Evolutionary conservation across 2,113 vertebrate genomes (phyloP).

Genomic region (Genyomyrus donnyi): DNA sequence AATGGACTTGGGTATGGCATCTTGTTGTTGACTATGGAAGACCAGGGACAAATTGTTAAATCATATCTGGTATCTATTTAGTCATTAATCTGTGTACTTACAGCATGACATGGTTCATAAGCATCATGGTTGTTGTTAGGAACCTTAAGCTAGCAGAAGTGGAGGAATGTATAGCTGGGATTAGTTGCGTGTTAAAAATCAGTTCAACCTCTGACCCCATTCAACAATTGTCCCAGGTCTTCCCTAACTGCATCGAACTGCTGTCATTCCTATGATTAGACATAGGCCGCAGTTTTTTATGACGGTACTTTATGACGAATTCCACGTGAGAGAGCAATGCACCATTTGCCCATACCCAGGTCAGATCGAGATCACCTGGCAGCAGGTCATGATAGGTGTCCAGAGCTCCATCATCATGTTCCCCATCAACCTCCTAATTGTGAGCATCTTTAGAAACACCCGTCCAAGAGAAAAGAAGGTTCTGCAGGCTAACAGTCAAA

Average conservation of each 20-base stretch:
- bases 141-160: neutral
- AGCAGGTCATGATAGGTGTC: slow-evolving; percentile 86
- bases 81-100: neutral
- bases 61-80: neutral
- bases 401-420: slow-evolving; percentile 94
- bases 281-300: neutral
- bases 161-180: neutral
- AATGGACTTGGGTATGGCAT: slow-evolving; percentile 83
- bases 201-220: neutral
- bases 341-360: slow-evolving; percentile 54
- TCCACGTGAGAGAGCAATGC: neutral
- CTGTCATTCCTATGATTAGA: neutral
- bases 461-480: slow-evolving; percentile 45
- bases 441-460: slow-evolving; percentile 85
- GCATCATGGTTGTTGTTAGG: neutral
- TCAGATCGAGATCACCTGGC: slow-evolving; percentile 89
- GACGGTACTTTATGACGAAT: neutral
- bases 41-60: neutral
- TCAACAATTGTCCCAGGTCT: neutral
- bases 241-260: neutral
- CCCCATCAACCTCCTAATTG: slow-evolving; percentile 89
- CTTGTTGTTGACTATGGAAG: neutral
- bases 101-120: neutral
- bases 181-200: neutral
- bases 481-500: slow-evolving; percentile 33